Percentiles rank a stretch among this genome's conserved stretches.
phyloP scores from a whole-genome alignment of 2,113 vertebrate genomes.

The Phylloscopus whistleri region DNA sequence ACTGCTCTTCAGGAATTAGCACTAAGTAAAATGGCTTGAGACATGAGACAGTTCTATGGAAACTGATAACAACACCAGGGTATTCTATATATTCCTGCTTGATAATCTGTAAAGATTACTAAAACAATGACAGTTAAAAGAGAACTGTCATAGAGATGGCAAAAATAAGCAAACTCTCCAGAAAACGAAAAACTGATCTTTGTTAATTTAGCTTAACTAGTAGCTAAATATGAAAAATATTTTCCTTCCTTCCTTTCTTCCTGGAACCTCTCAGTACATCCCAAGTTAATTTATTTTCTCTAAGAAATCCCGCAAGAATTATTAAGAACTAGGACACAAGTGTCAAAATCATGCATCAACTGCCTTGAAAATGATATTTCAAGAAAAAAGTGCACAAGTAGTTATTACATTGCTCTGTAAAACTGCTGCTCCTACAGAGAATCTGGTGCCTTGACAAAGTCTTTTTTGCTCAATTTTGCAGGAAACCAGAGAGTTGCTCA shows the following conservation, averaged over 20 bases:
- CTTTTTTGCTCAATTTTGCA: conserved; percentile 6
- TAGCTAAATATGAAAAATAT: not conserved
- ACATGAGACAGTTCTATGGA: not conserved
- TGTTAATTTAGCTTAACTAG: not conserved
- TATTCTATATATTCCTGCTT: not conserved
- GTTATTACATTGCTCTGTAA: not conserved
- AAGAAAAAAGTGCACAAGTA: not conserved
- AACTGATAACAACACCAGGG: not conserved
- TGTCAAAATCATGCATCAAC: not conserved
- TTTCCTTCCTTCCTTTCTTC: not conserved
- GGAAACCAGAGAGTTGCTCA: not conserved
- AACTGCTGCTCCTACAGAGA: conserved; percentile 1
- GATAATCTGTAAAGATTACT: not conserved
- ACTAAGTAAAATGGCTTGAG: not conserved
- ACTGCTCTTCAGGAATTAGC: not conserved
- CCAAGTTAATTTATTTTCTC: not conserved
- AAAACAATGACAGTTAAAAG: not conserved
- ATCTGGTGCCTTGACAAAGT: not conserved
- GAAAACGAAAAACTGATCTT: not conserved
- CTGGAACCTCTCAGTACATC: not conserved
- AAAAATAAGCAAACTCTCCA: not conserved
- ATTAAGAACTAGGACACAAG: conserved; percentile 11
- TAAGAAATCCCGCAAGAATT: not conserved
- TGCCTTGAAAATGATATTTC: not conserved
- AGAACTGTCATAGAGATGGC: not conserved